Evolutionary conservation across 1,140 invertebrate species (phyloP).

Genomic region (Meloidogyne hapla): DNA sequence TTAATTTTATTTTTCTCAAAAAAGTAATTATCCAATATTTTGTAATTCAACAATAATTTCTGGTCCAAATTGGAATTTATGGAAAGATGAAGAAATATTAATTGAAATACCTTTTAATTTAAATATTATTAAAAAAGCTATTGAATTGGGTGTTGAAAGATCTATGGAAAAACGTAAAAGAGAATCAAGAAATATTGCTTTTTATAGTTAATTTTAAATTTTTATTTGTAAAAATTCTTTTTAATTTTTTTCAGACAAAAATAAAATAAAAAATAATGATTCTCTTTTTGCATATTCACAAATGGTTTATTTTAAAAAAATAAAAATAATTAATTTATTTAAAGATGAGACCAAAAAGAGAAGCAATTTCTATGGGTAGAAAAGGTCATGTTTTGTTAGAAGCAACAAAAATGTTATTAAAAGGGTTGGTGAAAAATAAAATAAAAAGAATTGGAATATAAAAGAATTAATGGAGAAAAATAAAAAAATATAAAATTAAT

Average conservation of each 20-base stretch:
- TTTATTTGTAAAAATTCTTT: slow-evolving; percentile 16
- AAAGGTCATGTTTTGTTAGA: slow-evolving; percentile 56
- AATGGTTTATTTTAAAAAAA: slow-evolving; percentile 31
- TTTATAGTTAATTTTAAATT: not conserved
- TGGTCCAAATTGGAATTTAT: slow-evolving; percentile 32
- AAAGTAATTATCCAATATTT: slow-evolving; percentile 47
- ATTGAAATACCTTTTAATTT: slow-evolving; percentile 52
- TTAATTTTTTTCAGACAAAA: slow-evolving; percentile 40
- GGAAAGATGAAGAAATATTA: slow-evolving; percentile 44
- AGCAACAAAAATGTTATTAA: slow-evolving; percentile 56
- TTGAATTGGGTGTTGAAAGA: slow-evolving; percentile 25
- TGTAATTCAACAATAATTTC: slow-evolving; percentile 46
- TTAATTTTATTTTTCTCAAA: slow-evolving; percentile 30
- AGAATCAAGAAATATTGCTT: slow-evolving; percentile 44
- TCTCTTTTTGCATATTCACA: slow-evolving; percentile 59
- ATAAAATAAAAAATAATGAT: slow-evolving; percentile 46
- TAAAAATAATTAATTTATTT: not conserved
- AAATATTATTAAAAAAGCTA: slow-evolving; percentile 46
- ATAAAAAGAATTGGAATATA: no score
- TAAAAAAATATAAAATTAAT: no score
- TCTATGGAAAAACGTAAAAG: slow-evolving; percentile 36
- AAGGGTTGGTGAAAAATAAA: slow-evolving; percentile 46
- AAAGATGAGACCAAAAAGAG: slow-evolving; percentile 58
- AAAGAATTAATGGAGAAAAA: no score
- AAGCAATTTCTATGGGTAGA: slow-evolving; percentile 51